Evolutionary conservation across 2,797 vertebrate genomes (phyloP).

Genomic region (Picus viridis): DNA sequence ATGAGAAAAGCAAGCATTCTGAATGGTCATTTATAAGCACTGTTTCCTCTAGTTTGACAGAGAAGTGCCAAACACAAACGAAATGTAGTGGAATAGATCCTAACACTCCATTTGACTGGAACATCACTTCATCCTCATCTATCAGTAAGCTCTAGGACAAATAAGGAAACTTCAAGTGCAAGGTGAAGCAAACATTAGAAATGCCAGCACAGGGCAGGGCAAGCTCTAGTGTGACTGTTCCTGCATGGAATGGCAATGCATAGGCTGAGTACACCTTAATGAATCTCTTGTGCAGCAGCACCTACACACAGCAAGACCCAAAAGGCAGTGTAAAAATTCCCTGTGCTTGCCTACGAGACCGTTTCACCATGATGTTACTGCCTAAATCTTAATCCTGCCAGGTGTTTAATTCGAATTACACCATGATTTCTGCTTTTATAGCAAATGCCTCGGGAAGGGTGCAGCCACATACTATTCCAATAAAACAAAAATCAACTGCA

Average conservation of each 20-base stretch:
- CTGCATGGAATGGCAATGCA: not conserved
- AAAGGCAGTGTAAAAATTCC: not conserved
- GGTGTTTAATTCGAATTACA: not conserved
- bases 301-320: rapidly evolving
- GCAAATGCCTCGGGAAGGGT: not conserved
- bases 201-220: not conserved
- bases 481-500: not conserved
- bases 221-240: not conserved
- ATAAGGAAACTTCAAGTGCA: not conserved
- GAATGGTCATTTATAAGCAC: not conserved
- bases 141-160: not conserved
- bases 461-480: not conserved
- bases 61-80: not conserved
- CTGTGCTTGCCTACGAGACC: not conserved
- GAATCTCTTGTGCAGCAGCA: not conserved
- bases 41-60: not conserved
- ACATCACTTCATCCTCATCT: not conserved
- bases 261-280: not conserved
- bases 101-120: not conserved
- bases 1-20: not conserved
- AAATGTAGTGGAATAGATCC: not conserved
- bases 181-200: not conserved
- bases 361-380: not conserved
- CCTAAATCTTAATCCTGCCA: not conserved
- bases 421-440: not conserved